These are phyloP conservation scores for Phenganax marumi DNA, from an alignment of 92 coral and sea anemone species.

Conservation along the genomic window DNA sequence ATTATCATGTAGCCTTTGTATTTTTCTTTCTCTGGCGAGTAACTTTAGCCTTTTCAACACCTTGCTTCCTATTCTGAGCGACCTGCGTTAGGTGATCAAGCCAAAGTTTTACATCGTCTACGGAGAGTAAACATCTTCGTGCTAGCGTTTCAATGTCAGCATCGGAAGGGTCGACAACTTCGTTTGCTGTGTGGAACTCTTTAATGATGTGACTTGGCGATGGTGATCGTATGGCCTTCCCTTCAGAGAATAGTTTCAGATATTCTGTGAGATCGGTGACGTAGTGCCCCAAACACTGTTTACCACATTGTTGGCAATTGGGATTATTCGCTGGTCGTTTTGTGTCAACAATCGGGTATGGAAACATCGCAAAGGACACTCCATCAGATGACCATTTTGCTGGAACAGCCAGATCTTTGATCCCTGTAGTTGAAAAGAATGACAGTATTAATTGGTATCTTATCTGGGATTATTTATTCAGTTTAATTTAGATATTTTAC, in stretches of 20 bases:
- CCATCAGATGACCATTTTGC: conserved; percentile 44
- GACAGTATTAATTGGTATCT: too few species aligned
- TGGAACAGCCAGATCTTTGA: conserved; percentile 32
- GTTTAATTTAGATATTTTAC: too few species aligned
- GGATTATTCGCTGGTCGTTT: conserved; percentile 14
- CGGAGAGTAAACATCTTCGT: conserved; percentile 47
- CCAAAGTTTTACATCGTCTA: conserved; percentile 36
- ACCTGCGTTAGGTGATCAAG: conserved; percentile 48
- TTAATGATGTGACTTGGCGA: conserved; percentile 48
- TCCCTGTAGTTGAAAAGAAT: not conserved
- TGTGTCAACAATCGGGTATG: conserved; percentile 33
- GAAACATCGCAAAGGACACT: conserved; percentile 40
- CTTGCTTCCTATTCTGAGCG: conserved; percentile 37
- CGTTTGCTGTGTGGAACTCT: conserved; percentile 34
- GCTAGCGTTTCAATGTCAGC: conserved; percentile 44
- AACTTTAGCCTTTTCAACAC: conserved; percentile 40
- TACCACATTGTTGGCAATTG: conserved; percentile 36
- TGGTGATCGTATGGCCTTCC: conserved; percentile 49
- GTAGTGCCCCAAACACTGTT: conserved; percentile 46
- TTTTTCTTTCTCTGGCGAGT: conserved; percentile 29
- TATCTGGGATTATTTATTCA: too few species aligned
- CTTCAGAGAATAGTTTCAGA: conserved; percentile 49
- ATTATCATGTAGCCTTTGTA: too few species aligned
- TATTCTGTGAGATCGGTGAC: conserved; percentile 44
- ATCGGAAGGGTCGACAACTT: conserved; percentile 28